A percentile compares a stretch with the other conserved stretches of the same genome.
phyloP scores from a whole-genome alignment of 2,888 invertebrate genomes.

The Euplexia lucipara region DNA sequence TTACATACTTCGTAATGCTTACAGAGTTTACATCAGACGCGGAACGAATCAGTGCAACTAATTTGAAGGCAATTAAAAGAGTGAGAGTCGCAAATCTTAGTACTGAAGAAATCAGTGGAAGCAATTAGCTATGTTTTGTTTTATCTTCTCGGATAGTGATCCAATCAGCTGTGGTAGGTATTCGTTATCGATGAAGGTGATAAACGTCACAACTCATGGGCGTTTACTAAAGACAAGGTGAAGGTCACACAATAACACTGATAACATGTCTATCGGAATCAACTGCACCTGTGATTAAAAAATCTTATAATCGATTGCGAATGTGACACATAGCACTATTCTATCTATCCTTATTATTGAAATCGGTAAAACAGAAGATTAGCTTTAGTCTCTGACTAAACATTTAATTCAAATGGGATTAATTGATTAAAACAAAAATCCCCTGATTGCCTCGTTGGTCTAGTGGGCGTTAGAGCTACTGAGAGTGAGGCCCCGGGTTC shows the following conservation, averaged over 20 bases:
- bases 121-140: slow-evolving; percentile 16
- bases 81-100: slow-evolving; percentile 4
- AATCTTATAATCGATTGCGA: too few relatives aligned
- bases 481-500: too few relatives aligned
- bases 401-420: too few relatives aligned
- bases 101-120: slow-evolving; percentile 8
- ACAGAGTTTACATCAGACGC: slow-evolving; percentile 1
- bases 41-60: slow-evolving; percentile 14
- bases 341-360: too few relatives aligned
- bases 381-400: too few relatives aligned
- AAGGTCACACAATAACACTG: slow-evolving; percentile 58
- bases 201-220: slow-evolving; percentile 22
- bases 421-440: too few relatives aligned
- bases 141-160: slow-evolving; percentile 27
- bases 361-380: too few relatives aligned
- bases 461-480: too few relatives aligned
- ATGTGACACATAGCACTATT: too few relatives aligned
- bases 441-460: too few relatives aligned
- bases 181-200: slow-evolving; percentile 33
- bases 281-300: slow-evolving; percentile 14
- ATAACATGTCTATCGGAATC: slow-evolving; percentile 42
- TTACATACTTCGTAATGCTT: slow-evolving; percentile 7
- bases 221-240: slow-evolving; percentile 47
- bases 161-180: slow-evolving; percentile 23
- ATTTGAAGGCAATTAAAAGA: slow-evolving; percentile 17